Conservation (phyloP, 2,888 invertebrate genomes). For the Halictus quadricinctus region DNA sequence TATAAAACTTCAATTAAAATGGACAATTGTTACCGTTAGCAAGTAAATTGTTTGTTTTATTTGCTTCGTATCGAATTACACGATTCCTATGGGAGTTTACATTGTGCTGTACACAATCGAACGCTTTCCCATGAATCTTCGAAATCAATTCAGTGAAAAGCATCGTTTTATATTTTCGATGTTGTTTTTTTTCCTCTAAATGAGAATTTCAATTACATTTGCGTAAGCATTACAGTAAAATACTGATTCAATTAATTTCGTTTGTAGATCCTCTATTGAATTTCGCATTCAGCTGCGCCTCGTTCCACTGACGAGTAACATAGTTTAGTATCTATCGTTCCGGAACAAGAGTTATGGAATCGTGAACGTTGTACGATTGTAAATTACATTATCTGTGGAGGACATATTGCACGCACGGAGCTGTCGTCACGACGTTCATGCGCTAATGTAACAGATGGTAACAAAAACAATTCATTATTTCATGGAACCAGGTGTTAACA, state of each 20-base stretch:
- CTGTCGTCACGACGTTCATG: slow-evolving; percentile 40
- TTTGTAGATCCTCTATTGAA: slow-evolving; percentile 11
- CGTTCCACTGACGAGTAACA: slow-evolving; percentile 14
- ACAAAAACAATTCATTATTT: slow-evolving; percentile 56
- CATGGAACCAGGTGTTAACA: slow-evolving; percentile 45
- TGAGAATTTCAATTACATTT: neutral
- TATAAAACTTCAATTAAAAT: neutral
- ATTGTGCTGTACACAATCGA: neutral
- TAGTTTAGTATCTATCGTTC: slow-evolving; percentile 16
- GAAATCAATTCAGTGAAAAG: neutral
- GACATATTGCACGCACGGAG: slow-evolving; percentile 39
- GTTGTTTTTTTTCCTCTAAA: neutral
- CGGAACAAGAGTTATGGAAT: slow-evolving; percentile 10
- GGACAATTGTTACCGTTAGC: neutral
- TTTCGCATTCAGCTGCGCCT: slow-evolving; percentile 24
- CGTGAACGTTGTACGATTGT: slow-evolving; percentile 30
- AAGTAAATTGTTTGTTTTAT: neutral
- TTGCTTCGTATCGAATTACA: neutral
- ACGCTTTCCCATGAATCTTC: neutral
- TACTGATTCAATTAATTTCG: slow-evolving; percentile 8
- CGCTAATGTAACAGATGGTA: slow-evolving; percentile 47
- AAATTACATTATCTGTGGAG: slow-evolving; percentile 52
- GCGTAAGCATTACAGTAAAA: neutral
- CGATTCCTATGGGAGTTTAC: neutral
- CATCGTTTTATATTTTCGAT: neutral